Evolutionary conservation across 2,888 invertebrate genomes (phyloP).

Genomic region (Synanthedon myopaeformis): DNA sequence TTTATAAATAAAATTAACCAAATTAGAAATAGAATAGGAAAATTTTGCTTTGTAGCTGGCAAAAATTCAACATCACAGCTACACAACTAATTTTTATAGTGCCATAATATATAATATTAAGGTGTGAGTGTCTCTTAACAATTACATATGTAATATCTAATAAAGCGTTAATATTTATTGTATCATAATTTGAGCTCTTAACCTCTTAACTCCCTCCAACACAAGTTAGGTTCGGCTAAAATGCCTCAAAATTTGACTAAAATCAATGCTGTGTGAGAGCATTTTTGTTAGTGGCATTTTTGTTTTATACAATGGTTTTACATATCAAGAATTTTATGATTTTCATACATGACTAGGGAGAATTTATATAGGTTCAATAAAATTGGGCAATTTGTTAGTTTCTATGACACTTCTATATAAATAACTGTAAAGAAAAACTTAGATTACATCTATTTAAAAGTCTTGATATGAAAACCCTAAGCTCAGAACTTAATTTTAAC

Average conservation of each 20-base stretch:
- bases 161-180: slow-evolving; percentile 64
- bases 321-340: not conserved
- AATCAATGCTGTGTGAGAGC: not conserved
- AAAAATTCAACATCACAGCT: not conserved
- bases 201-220: slow-evolving; percentile 14
- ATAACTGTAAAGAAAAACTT: too few relatives aligned
- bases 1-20: too few relatives aligned
- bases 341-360: too few relatives aligned
- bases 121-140: slow-evolving; percentile 23
- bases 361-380: too few relatives aligned
- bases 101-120: slow-evolving; percentile 19
- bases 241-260: slow-evolving; percentile 4
- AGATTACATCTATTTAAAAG: too few relatives aligned
- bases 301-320: not conserved
- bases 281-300: not conserved
- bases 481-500: slow-evolving; percentile 23
- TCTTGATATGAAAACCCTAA: slow-evolving; percentile 33
- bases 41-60: not conserved
- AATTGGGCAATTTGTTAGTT: too few relatives aligned
- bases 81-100: not conserved
- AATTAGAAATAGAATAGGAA: too few relatives aligned
- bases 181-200: slow-evolving; percentile 43
- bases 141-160: slow-evolving; percentile 33
- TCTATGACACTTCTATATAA: too few relatives aligned
- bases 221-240: slow-evolving; percentile 8